Evolutionary conservation across 1,140 invertebrate species (phyloP), one percentile per base, ranked within the genome.

Genomic region (Eumeta japonica): DNA sequence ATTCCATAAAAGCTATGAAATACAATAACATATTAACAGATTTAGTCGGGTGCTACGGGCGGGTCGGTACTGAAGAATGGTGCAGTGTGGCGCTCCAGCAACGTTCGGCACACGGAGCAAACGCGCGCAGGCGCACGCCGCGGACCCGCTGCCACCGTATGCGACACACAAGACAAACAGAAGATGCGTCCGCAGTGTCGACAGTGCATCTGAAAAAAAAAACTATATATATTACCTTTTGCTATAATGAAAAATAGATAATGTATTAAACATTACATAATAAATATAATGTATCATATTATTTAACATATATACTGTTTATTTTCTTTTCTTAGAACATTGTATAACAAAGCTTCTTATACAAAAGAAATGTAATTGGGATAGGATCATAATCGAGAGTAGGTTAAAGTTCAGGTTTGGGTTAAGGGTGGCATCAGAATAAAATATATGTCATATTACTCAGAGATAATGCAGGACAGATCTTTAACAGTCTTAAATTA

Each of bases 71-170:
- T 94, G 77, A 97, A 97, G 78, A 95, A 97, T 28, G 94, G 94
- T 48, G 93, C 90, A 28, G 90, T 88, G 74, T 96, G 86, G 58
- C 87, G 88, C 52, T 92, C 93, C 53, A 98, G 85, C 48, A 98
- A 81, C 17, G 95, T 98, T 79, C 97, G 92, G 79, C 96, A 98
- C 37, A 98, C 92, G 76, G 91, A 84, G 81, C 96, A 99, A 37
- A 99, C 96, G 71, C 87, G 85, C 30, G 90, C 89, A 31, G 84
- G 83, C 52, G 89, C 80, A 47, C 85, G 80, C 51, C 91, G 88
- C 37, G 93, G 93, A 35, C 95, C 95, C 56, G 89, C 90, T 44
- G 80, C 77, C 39, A 98, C 92, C 24, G 78, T 80, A 70, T 90
- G 88, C 14, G 83, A 79, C 43, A 90, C 78, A 77, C 95, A 98